Evolutionary conservation across 2,797 vertebrate genomes (phyloP).

Genomic region (Megaceryle alcyon): DNA sequence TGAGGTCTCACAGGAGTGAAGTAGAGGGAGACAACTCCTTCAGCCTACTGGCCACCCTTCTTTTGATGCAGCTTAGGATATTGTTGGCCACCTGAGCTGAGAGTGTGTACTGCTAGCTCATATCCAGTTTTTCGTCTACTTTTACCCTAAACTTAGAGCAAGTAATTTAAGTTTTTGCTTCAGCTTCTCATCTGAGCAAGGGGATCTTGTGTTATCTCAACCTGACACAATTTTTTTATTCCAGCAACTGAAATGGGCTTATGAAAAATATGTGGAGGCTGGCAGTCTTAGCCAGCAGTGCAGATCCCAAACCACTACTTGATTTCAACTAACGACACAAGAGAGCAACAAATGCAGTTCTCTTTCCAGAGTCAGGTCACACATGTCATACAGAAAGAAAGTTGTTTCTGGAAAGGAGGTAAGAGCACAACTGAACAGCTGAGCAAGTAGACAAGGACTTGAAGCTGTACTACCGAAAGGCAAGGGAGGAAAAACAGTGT

Average conservation of each 20-base stretch:
- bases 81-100: too few relatives aligned
- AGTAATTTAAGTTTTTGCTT: not conserved
- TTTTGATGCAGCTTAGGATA: too few relatives aligned
- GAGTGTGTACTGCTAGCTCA: too few relatives aligned
- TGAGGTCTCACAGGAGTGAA: too few relatives aligned
- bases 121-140: too few relatives aligned
- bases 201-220: not conserved
- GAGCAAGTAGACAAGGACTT: not conserved
- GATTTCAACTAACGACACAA: not conserved
- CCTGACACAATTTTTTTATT: not conserved
- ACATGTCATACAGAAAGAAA: not conserved
- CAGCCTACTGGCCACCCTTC: too few relatives aligned
- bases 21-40: too few relatives aligned
- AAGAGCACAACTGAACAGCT: not conserved
- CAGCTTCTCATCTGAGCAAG: not conserved
- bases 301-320: not conserved
- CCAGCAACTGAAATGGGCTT: not conserved
- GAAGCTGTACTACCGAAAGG: not conserved
- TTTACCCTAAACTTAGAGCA: not conserved
- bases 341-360: not conserved
- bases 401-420: not conserved
- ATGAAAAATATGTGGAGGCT: not conserved
- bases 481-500: accelerated
- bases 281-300: not conserved
- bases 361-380: not conserved